Conservation (phyloP, 1,140 invertebrate species). For the Spodoptera litura region DNA sequence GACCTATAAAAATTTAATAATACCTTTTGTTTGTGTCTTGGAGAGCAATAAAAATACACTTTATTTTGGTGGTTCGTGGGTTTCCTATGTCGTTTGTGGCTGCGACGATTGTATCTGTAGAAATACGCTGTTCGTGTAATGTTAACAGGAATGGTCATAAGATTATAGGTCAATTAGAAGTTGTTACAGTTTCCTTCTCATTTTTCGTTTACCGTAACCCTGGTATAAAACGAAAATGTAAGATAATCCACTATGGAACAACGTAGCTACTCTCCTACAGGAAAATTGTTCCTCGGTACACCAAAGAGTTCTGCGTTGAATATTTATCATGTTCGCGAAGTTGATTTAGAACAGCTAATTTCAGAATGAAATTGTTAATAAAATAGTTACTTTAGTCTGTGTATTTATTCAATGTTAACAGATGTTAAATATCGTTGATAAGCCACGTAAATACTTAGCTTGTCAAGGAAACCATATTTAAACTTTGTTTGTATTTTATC, state of each 20-base stretch:
- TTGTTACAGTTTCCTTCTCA: background rate
- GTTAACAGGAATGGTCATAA: slow-evolving; percentile 19
- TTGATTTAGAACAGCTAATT: slow-evolving; percentile 37
- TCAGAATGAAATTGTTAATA: slow-evolving; percentile 31
- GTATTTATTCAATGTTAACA: slow-evolving; percentile 33
- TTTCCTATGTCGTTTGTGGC: slow-evolving; percentile 19
- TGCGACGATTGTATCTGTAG: background rate
- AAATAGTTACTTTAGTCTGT: slow-evolving; percentile 38
- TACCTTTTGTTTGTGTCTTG: slow-evolving; percentile 38
- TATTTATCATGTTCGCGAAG: slow-evolving; percentile 39
- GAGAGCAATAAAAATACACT: slow-evolving; percentile 40
- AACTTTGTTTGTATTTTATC: background rate
- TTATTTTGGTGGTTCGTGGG: slow-evolving; percentile 26
- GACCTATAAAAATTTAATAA: slow-evolving; percentile 41
- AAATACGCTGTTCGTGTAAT: slow-evolving; percentile 13
- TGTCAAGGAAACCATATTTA: background rate
- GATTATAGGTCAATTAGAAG: slow-evolving; percentile 37
- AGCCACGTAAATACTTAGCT: background rate
- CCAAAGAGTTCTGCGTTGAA: slow-evolving; percentile 31
- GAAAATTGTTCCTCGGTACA: slow-evolving; percentile 34
- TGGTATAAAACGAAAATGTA: slow-evolving; percentile 14
- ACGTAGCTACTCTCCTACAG: background rate
- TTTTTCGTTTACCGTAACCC: background rate
- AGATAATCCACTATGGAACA: slow-evolving; percentile 32
- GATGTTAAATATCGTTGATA: slow-evolving; percentile 11